Percentiles rank a stretch among this genome's conserved stretches.
Evolutionary conservation across 2,113 vertebrate genomes (phyloP).

Genomic region (Thunnus thynnus): DNA sequence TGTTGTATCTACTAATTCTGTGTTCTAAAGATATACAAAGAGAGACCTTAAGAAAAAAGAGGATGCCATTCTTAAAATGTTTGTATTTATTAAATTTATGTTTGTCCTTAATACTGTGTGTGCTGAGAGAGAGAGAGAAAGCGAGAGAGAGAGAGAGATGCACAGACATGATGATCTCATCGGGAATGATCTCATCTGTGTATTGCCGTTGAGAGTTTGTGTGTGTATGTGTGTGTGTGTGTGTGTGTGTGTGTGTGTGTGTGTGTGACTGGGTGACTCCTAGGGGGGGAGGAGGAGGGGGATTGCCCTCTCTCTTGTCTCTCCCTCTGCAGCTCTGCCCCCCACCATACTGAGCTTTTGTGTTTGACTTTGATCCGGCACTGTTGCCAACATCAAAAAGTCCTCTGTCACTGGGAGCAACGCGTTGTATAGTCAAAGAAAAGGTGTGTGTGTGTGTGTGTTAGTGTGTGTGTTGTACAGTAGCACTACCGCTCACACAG

Average conservation of each 20-base stretch:
- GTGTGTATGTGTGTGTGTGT: slow-evolving; percentile 38
- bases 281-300: slow-evolving; percentile 22
- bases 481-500: slow-evolving; percentile 19
- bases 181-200: slow-evolving; percentile 70
- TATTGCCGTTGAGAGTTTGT: slow-evolving; percentile 23
- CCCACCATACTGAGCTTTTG: slow-evolving; percentile 51
- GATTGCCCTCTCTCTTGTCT: slow-evolving; percentile 43
- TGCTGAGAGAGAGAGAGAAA: background rate
- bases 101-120: background rate
- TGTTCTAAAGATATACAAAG: background rate
- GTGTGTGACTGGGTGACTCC: slow-evolving; percentile 47
- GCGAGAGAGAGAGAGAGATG: background rate
- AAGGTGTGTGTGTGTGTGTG: slow-evolving; percentile 41
- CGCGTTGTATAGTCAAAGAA: slow-evolving; percentile 32
- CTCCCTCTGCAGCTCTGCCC: slow-evolving; percentile 16
- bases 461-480: slow-evolving; percentile 11
- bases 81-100: background rate
- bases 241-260: slow-evolving; percentile 13
- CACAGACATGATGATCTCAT: slow-evolving; percentile 69
- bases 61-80: background rate
- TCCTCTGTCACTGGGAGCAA: slow-evolving; percentile 58
- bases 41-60: background rate
- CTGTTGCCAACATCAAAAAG: slow-evolving; percentile 74
- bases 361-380: slow-evolving; percentile 71
- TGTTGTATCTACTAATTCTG: background rate